Evolutionary conservation across 2,888 invertebrate genomes (phyloP), one percentile per base, ranked within the genome.

Genomic region (Nowickia ferox): DNA sequence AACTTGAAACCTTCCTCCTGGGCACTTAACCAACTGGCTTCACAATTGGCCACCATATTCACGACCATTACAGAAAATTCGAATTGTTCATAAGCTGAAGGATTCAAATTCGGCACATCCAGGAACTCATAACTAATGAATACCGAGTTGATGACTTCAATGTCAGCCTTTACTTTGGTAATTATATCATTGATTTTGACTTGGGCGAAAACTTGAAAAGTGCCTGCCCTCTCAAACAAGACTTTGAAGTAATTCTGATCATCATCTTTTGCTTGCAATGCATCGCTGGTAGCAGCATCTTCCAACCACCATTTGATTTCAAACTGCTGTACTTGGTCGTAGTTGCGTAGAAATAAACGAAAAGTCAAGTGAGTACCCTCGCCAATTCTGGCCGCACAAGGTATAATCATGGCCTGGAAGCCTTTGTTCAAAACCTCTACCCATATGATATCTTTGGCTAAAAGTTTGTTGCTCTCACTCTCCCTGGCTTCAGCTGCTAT

Each of bases 401-500:
- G 86, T 68, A 86, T 68, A 30, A 86, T 84, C 71, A 83, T 75
- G 30, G 71, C 83, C 44, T 86, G 86, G 17, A 83, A 86, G 3
- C 86, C 86, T 75, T 86, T 86, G n/a, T 76, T 83, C 17, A 86
- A 61, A 17, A 86, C 79, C 59, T 86, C 86, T 1, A 86, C 86
- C 86, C 83, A 79, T 22, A 86, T 22, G 0, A 63, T 48, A 38
- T 86, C 83, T 19, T 80, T 75, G 0, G 86, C 86, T 30, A 86
- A 44, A 42, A 86, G n/a, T 57, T 61, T 76, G 13, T 63, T 76
- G 8, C 72, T 88, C 61, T 48, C 71, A 53, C 3, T 68, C 22
- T 86, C 86, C 30, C 87, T 69, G 9, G 88, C 86, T 30, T 79
- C n/a, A 0, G 88, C 88, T 66, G 88, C 87, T 59, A 89, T 85